A percentile compares a stretch with the other conserved stretches of the same genome.
Evolutionary conservation across 2,797 vertebrate species (phyloP).

Genomic region (Falco biarmicus): DNA sequence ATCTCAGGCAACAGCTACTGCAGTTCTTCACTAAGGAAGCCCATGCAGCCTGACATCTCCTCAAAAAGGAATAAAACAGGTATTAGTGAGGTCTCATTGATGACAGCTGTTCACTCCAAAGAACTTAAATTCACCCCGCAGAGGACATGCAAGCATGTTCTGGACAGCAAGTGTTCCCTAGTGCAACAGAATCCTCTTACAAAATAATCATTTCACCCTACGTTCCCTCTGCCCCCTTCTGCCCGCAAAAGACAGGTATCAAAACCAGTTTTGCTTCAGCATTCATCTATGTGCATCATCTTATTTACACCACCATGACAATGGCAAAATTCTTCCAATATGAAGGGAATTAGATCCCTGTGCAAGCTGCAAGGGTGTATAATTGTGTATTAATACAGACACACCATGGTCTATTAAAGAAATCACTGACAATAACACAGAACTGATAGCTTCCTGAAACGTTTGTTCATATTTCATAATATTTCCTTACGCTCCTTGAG

Average conservation of each 20-base stretch:
- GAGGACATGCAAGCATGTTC: neutral
- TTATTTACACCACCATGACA: neutral
- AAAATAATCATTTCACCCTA: conserved; percentile 10
- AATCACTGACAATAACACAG: neutral
- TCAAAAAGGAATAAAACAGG: neutral
- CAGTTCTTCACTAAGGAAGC: neutral
- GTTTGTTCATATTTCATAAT: neutral
- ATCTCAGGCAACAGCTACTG: neutral
- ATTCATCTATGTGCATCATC: neutral
- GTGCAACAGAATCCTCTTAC: neutral
- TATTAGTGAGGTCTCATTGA: neutral
- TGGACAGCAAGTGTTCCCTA: neutral
- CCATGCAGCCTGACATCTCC: neutral
- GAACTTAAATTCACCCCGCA: neutral
- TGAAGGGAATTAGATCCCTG: neutral
- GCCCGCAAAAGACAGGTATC: neutral
- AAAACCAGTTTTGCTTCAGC: neutral
- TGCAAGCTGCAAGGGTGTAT: neutral
- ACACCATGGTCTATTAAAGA: neutral
- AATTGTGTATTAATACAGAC: neutral
- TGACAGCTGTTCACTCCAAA: neutral
- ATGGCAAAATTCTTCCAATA: neutral
- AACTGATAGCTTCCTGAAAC: neutral
- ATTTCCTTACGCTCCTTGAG: neutral
- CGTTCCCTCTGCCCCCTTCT: neutral